phyloP scores from a whole-genome alignment of 2,888 invertebrate genomes.

The Amiota communis region DNA sequence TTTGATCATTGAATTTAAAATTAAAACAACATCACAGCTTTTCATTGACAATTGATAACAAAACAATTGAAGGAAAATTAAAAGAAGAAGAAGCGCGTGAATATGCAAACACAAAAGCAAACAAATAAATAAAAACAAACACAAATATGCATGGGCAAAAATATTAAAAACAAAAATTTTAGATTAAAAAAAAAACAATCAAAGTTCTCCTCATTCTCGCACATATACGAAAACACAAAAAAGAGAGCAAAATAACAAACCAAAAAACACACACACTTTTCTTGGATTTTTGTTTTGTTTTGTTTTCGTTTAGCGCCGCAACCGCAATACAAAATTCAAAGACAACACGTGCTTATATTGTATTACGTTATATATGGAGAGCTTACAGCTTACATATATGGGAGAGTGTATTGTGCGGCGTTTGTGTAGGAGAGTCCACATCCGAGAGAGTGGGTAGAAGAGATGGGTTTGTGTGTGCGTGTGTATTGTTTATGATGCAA shows the following conservation, averaged over 20 bases:
- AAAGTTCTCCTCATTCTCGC: not conserved
- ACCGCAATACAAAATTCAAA: constrained; percentile 53
- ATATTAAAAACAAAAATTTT: not conserved
- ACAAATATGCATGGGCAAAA: no score
- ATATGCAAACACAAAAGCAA: not conserved
- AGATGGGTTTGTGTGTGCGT: constrained; percentile 31
- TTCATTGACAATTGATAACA: no score
- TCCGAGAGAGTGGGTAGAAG: no score
- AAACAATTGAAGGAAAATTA: no score
- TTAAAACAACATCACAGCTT: no score
- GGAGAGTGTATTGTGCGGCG: no score
- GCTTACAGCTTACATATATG: not conserved
- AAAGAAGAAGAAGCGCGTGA: no score
- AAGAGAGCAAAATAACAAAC: not conserved
- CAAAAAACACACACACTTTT: not conserved
- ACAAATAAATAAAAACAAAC: not conserved
- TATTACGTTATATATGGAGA: constrained; percentile 56
- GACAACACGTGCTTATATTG: constrained; percentile 69
- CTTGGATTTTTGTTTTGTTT: not conserved
- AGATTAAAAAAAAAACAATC: not conserved
- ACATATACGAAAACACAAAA: not conserved
- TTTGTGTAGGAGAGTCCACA: no score
- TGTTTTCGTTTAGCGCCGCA: constrained; percentile 32
- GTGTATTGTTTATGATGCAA: constrained; percentile 50
- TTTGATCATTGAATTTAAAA: no score